phyloP scores from a whole-genome alignment of 2,888 invertebrate species.

The Dyspetes luteomarginatus region DNA sequence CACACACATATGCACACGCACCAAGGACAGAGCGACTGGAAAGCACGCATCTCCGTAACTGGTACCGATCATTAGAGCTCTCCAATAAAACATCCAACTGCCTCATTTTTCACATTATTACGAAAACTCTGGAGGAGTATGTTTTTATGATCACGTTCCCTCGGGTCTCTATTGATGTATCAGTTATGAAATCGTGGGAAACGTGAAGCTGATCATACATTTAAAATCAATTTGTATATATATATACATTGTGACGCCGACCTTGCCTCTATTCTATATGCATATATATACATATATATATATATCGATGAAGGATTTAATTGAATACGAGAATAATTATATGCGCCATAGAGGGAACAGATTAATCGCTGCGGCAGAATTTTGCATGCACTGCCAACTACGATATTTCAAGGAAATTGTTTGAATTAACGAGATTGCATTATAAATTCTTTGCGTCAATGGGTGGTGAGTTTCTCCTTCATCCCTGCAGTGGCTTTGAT shows the following conservation, averaged over 20 bases:
- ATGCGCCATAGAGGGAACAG: no score
- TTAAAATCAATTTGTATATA: constrained; percentile 1
- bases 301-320: no score
- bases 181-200: constrained; percentile 45
- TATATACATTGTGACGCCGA: background rate
- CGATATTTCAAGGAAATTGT: constrained; percentile 41
- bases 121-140: constrained; percentile 22
- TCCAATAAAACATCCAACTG: constrained; percentile 65
- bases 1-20: background rate
- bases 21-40: background rate
- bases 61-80: constrained; percentile 57
- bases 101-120: constrained; percentile 67
- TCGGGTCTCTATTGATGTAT: constrained; percentile 36
- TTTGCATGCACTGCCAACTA: constrained; percentile 5
- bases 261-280: no score
- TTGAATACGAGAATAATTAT: no score
- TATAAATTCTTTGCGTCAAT: constrained; percentile 61
- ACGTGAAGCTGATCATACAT: constrained; percentile 29
- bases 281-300: no score
- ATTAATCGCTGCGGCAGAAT: no score
- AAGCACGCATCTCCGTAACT: constrained; percentile 25
- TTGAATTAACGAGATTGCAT: constrained; percentile 62
- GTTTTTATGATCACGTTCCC: constrained; percentile 4
- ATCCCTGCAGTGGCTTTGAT: constrained; percentile 22
- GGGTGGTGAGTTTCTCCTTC: constrained; percentile 48